A percentile compares a stretch with the other conserved stretches of the same genome.
These are phyloP conservation scores for Piprites chloris DNA, from an alignment of 2,113 vertebrate species.

Conservation along the genomic window DNA sequence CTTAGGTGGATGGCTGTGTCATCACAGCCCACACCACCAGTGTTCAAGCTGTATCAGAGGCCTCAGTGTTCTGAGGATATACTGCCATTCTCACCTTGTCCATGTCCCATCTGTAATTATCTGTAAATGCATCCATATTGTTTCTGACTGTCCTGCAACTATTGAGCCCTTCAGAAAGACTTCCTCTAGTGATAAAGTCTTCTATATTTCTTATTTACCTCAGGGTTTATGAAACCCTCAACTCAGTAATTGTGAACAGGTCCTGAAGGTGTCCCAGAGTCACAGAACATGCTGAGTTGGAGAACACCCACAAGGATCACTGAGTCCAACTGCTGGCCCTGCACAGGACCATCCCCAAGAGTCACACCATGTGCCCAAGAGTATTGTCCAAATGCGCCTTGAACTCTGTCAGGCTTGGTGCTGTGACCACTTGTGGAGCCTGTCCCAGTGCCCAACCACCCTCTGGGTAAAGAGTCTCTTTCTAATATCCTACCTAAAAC, in stretches of 20 bases:
- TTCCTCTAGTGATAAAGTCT: background rate
- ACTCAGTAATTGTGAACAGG: background rate
- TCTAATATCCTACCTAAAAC: background rate
- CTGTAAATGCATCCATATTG: background rate
- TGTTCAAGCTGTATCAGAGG: background rate
- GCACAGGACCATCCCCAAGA: background rate
- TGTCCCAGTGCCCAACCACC: background rate
- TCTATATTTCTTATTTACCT: background rate
- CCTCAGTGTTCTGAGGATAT: background rate
- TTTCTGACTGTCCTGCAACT: background rate
- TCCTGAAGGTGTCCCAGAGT: background rate
- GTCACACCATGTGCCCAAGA: background rate
- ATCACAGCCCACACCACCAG: background rate
- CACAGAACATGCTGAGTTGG: background rate
- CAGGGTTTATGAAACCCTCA: background rate
- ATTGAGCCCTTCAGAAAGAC: background rate
- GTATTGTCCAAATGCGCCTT: background rate
- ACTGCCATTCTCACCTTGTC: background rate
- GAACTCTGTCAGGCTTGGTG: background rate
- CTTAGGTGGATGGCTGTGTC: background rate
- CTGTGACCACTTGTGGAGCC: background rate
- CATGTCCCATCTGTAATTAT: background rate
- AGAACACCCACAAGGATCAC: background rate
- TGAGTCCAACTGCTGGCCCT: background rate
- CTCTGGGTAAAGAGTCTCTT: background rate